Evolutionary conservation across 2,113 vertebrate species (phyloP), one percentile per base, ranked within the genome.

Genomic region (Calidris pugnax): DNA sequence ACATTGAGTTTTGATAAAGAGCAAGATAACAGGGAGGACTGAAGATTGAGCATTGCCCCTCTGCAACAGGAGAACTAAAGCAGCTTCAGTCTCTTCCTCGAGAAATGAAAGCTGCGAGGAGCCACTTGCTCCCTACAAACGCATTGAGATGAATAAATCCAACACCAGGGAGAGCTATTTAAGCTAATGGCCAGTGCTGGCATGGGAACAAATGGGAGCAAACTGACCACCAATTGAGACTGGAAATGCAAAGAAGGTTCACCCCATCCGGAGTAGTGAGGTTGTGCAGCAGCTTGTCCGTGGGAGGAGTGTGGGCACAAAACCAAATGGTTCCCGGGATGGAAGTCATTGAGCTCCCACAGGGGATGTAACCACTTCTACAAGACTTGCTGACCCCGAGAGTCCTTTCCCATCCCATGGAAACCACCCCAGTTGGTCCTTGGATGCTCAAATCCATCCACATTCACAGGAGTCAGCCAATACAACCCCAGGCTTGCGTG

Each of bases 161-260:
- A 71, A 47, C 0, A 0, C 84, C 14, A 7, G 43, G 41, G 56
- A 91, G 80, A 92, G 56, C 26, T 85, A 37, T 86, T 72, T 47
- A 55, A 92, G n/a, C 37, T 85, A 81, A 78, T 75, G 80, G 76
- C 56, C 69, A 89, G 51, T 68, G 39, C 93, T 94, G 91, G 83
- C 89, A 85, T 0, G 0, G 79, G 79, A 78, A 89, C 60, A 96
- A 91, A 84, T 72, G n/a, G 59, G 27, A 89, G 21, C 80, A 92
- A 92, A 90, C 91, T 71, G 69, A 56, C 47, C 84, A 68, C 75
- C 43, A 92, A 90, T 23, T 55, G 72, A 89, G 76, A 48, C 33
- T 96, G 73, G 80, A 94, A 95, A 86, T 20, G 14, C 56, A 87
- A 89, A 93, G 78, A 79, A 81, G 47, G 41, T 77, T 93, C 69